These are phyloP conservation scores for Hozukius guyotensis DNA, from an alignment of 2,797 vertebrate species.

Conservation along the genomic window DNA sequence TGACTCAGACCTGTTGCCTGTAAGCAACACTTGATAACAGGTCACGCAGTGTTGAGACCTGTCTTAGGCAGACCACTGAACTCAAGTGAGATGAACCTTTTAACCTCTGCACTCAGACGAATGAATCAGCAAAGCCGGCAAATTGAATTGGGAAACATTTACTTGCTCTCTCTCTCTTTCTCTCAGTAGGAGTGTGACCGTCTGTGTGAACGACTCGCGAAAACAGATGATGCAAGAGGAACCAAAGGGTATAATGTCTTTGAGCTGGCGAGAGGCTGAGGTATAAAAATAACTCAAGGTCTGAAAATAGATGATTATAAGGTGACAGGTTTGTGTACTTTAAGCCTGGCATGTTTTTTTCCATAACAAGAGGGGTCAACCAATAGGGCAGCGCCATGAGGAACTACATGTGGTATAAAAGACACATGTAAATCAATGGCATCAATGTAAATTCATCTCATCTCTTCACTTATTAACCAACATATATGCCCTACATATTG, in stretches of 20 bases:
- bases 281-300: background rate
- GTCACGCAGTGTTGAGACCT: background rate
- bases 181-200: background rate
- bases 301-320: background rate
- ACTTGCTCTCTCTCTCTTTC: background rate
- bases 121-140: background rate
- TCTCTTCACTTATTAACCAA: background rate
- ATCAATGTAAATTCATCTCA: no score
- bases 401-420: background rate
- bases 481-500: background rate
- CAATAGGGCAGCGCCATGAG: background rate
- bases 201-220: background rate
- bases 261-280: background rate
- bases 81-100: background rate
- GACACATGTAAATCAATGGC: background rate
- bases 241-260: background rate
- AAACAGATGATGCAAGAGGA: constrained; percentile 1
- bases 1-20: background rate
- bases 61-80: background rate
- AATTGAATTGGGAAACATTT: background rate
- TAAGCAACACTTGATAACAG: background rate
- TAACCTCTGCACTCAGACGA: background rate
- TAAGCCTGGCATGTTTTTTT: background rate
- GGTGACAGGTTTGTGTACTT: background rate
- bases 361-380: background rate